phyloP scores from a whole-genome alignment of 2,888 invertebrate genomes.

The Papilio demoleus region DNA sequence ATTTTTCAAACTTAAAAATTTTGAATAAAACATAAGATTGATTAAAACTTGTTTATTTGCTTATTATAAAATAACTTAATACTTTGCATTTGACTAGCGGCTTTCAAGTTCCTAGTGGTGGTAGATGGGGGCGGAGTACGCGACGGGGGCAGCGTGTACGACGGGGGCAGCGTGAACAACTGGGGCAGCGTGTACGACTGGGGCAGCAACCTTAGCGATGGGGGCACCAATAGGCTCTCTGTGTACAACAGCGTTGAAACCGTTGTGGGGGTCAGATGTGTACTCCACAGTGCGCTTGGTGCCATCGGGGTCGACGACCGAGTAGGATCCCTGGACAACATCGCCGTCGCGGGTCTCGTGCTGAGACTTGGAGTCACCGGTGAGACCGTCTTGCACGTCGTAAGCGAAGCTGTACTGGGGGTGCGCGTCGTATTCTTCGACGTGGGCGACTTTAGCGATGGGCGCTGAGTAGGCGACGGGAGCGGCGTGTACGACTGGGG shows the following conservation, averaged over 20 bases:
- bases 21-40: slow-evolving; percentile 10
- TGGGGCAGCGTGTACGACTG: slow-evolving; percentile 52
- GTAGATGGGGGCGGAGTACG: slow-evolving; percentile 45
- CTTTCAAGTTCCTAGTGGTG: slow-evolving; percentile 43
- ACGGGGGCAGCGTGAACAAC: slow-evolving; percentile 47
- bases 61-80: slow-evolving; percentile 39
- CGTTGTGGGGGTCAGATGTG: slow-evolving; percentile 70
- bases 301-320: slow-evolving; percentile 71
- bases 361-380: slow-evolving; percentile 73
- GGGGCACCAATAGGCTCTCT: slow-evolving; percentile 65
- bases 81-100: slow-evolving; percentile 42
- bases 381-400: slow-evolving; percentile 68
- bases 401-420: slow-evolving; percentile 80
- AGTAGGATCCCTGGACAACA: slow-evolving; percentile 73
- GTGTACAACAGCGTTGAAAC: slow-evolving; percentile 74
- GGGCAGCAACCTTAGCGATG: slow-evolving; percentile 52
- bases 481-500: slow-evolving; percentile 52
- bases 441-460: slow-evolving; percentile 57
- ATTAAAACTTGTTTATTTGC: slow-evolving; percentile 25
- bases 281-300: slow-evolving; percentile 72
- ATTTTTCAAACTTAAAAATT: background rate
- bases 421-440: slow-evolving; percentile 65
- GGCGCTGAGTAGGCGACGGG: slow-evolving; percentile 56
- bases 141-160: slow-evolving; percentile 55
- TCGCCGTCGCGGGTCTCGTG: slow-evolving; percentile 70